A percentile compares a stretch with the other conserved stretches of the same genome.
Evolutionary conservation across 2,113 vertebrate genomes (phyloP).

Genomic region (Boulengeromyrus knoepffleri): DNA sequence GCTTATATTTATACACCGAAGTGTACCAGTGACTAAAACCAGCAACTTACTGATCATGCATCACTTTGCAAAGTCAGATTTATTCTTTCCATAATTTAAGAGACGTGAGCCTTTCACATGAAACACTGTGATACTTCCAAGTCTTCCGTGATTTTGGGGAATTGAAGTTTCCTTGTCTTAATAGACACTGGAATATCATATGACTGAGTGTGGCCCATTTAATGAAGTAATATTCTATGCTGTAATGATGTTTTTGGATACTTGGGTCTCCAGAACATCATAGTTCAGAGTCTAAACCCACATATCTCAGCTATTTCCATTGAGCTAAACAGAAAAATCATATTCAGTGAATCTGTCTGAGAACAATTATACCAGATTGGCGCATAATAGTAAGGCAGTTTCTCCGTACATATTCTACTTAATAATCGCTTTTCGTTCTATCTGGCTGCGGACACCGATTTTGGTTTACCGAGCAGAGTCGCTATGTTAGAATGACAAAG

Average conservation of each 20-base stretch:
- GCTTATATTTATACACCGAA: neutral
- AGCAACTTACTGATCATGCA: neutral
- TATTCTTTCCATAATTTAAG: neutral
- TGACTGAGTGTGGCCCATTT: neutral
- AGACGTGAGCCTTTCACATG: neutral
- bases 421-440: conserved; percentile 21
- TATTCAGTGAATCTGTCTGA: conserved; percentile 3
- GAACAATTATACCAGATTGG: conserved; percentile 11
- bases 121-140: neutral
- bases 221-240: neutral
- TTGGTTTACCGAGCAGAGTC: neutral
- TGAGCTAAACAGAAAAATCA: neutral
- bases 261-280: neutral
- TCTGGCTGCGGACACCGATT: conserved; percentile 8
- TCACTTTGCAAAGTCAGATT: neutral
- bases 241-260: neutral
- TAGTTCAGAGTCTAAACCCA: neutral
- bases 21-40: neutral
- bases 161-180: neutral
- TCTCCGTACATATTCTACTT: conserved; percentile 13
- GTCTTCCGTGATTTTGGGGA: neutral
- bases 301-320: neutral
- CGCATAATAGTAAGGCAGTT: conserved; percentile 8
- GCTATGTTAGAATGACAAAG: conserved; percentile 15
- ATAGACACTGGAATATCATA: neutral